Evolutionary conservation across 2,113 vertebrate genomes (phyloP).

Genomic region (Salminus brasiliensis): DNA sequence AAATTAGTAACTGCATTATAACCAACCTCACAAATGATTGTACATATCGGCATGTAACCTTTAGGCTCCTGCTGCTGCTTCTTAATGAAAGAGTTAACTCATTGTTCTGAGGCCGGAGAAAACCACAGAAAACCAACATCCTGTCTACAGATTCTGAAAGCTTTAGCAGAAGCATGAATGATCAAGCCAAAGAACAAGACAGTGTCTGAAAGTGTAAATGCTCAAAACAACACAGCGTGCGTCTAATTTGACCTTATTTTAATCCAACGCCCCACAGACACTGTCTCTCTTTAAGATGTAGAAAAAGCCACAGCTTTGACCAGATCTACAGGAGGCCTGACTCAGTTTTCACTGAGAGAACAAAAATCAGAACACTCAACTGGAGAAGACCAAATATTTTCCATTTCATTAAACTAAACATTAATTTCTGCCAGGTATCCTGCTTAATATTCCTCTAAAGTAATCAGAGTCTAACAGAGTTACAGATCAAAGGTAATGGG

Average conservation of each 20-base stretch:
- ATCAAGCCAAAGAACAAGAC: neutral
- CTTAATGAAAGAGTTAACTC: neutral
- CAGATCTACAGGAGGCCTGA: neutral
- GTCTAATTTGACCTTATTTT: neutral
- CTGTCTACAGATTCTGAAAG: neutral
- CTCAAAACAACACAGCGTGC: neutral
- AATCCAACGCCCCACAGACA: neutral
- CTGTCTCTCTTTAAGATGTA: neutral
- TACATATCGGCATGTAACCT: neutral
- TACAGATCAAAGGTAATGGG: too few relatives aligned
- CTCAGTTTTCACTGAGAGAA: neutral
- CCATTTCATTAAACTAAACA: too few relatives aligned
- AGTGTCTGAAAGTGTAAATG: neutral
- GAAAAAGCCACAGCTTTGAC: neutral
- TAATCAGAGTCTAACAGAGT: too few relatives aligned
- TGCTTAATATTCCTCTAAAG: too few relatives aligned
- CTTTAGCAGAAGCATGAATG: neutral
- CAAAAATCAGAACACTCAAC: neutral
- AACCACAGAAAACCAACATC: constrained; percentile 17
- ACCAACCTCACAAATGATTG: neutral
- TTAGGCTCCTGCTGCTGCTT: neutral
- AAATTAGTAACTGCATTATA: neutral
- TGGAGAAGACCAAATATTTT: too few relatives aligned
- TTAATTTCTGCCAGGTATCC: too few relatives aligned
- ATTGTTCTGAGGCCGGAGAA: neutral